phyloP scores from a whole-genome alignment of 2,888 invertebrate genomes.

The Erpobdella octoculata region DNA sequence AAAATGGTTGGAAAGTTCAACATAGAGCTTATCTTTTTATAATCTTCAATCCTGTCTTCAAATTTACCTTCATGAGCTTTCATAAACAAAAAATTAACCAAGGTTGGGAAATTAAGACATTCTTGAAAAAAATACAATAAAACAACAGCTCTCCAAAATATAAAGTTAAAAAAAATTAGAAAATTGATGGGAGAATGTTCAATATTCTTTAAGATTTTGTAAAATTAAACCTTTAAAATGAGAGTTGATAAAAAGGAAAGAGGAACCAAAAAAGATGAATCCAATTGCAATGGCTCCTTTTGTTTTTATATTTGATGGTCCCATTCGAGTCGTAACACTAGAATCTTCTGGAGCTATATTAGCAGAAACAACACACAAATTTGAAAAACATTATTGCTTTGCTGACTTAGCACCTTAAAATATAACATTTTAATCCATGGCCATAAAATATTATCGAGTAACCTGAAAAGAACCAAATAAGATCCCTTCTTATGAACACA shows the following conservation, averaged over 20 bases:
- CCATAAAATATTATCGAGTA: too few species aligned
- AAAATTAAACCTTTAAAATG: constrained; percentile 62
- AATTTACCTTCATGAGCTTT: constrained; percentile 48
- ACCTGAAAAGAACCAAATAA: constrained; percentile 88
- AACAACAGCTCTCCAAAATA: neutral
- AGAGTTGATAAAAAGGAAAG: constrained; percentile 86
- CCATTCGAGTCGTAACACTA: constrained; percentile 76
- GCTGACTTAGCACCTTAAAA: neutral
- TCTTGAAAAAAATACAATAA: neutral
- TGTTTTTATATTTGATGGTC: constrained; percentile 67
- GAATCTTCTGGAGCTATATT: constrained; percentile 64
- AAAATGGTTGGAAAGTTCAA: constrained; percentile 41
- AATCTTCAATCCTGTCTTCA: constrained; percentile 46
- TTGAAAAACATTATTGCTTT: neutral
- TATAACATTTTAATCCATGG: too few species aligned
- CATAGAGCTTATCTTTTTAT: constrained; percentile 42
- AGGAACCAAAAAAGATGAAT: constrained; percentile 86
- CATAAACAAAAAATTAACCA: constrained; percentile 8
- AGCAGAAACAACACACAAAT: neutral
- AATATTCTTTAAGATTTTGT: neutral
- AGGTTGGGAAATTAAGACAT: neutral
- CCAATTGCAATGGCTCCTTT: constrained; percentile 91
- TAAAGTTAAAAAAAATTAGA: neutral
- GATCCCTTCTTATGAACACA: constrained; percentile 77
- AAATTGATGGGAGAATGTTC: neutral